Conservation (phyloP, 2,888 invertebrate genomes). For the Scaptomyza cyrtandrae region DNA sequence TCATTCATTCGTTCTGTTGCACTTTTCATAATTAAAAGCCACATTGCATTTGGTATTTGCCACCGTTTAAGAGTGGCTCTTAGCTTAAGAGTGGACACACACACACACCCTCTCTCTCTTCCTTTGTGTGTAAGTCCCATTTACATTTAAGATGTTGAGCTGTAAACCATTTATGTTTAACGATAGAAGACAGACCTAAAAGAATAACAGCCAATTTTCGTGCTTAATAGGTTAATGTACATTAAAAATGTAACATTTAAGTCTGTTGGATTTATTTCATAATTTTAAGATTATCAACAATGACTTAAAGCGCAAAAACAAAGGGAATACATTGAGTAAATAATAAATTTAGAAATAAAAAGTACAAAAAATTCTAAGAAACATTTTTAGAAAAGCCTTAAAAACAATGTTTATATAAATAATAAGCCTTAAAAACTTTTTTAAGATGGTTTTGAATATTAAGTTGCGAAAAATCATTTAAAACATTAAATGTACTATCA, state of each 20-base stretch:
- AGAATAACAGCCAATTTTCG: not conserved
- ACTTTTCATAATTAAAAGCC: conserved; percentile 67
- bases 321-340: too few relatives aligned
- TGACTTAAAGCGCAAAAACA: too few relatives aligned
- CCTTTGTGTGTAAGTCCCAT: not conserved
- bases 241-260: not conserved
- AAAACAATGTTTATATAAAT: too few relatives aligned
- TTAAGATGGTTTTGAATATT: too few relatives aligned
- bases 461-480: too few relatives aligned
- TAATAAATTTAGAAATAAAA: too few relatives aligned
- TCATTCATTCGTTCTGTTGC: conserved; percentile 46
- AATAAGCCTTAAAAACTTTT: too few relatives aligned
- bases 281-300: too few relatives aligned
- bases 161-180: not conserved
- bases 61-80: conserved; percentile 22
- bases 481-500: too few relatives aligned
- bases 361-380: too few relatives aligned
- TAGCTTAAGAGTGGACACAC: not conserved
- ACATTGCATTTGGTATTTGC: conserved; percentile 29
- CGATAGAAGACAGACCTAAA: not conserved
- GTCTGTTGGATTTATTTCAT: too few relatives aligned
- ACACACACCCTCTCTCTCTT: not conserved
- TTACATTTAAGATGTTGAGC: not conserved
- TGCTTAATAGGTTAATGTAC: not conserved
- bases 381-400: too few relatives aligned